Conservation (phyloP, 2,113 vertebrate genomes). For the Kryptolebias marmoratus region DNA sequence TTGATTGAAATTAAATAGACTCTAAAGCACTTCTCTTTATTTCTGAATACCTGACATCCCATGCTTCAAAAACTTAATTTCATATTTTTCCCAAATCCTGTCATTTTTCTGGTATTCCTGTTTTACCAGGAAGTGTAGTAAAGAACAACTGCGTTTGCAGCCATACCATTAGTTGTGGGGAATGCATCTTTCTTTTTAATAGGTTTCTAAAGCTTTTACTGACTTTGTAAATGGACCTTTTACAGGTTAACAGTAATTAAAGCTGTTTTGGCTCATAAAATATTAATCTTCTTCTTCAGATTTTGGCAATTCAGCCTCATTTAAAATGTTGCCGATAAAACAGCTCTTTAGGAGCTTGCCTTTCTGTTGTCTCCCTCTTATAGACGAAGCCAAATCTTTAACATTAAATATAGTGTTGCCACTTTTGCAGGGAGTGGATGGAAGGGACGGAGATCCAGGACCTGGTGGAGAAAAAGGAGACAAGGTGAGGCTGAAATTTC, state of each 20-base stretch:
- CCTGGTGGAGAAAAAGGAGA: constrained; percentile 83
- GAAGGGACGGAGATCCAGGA: constrained; percentile 82
- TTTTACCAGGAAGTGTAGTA: background rate
- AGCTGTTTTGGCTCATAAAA: background rate
- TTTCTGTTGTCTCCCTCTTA: background rate
- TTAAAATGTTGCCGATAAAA: background rate
- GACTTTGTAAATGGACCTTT: constrained; percentile 43
- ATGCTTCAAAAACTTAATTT: no score
- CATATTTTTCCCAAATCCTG: no score
- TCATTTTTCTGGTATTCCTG: no score
- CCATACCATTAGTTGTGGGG: no score
- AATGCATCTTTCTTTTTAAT: no score
- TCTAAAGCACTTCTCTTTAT: no score
- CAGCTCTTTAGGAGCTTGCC: background rate
- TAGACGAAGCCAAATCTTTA: background rate
- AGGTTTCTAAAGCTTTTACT: constrained; percentile 53
- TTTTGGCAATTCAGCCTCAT: background rate
- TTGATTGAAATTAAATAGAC: no score
- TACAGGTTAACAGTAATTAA: background rate
- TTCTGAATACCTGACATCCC: no score
- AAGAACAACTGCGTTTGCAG: background rate
- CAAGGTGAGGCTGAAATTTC: constrained; percentile 76
- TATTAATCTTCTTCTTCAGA: constrained; percentile 4
- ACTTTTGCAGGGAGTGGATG: constrained; percentile 83
- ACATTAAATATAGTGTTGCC: background rate